Evolutionary conservation across 2,797 vertebrate genomes (phyloP).

Genomic region (Gorsachius magnificus): DNA sequence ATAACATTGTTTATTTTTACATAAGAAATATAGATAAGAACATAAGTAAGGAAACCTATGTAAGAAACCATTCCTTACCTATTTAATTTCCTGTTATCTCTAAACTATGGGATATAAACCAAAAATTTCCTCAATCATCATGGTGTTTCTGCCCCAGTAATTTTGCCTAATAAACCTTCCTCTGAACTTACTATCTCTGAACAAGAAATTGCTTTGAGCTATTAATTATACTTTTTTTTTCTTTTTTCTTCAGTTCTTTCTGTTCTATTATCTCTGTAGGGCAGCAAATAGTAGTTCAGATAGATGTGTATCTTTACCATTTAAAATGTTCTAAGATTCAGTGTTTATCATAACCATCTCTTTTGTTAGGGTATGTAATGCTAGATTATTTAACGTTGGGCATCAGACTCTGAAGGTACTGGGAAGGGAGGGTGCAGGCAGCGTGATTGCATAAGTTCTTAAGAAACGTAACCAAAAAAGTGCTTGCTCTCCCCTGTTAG

Average conservation of each 20-base stretch:
- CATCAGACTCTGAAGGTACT: background rate
- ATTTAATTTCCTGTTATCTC: background rate
- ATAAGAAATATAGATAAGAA: background rate
- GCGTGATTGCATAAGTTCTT: background rate
- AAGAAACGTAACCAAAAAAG: too few species aligned
- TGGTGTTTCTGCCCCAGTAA: constrained; percentile 38
- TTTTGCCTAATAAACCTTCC: constrained; percentile 20
- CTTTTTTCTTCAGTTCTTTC: background rate
- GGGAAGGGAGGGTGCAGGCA: background rate
- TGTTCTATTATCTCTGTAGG: background rate
- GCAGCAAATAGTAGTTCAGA: background rate
- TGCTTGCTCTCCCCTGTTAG: background rate
- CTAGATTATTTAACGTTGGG: background rate
- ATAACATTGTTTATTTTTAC: background rate
- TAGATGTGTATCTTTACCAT: background rate
- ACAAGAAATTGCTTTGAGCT: constrained; percentile 22
- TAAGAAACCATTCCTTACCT: background rate
- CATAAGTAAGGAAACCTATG: background rate
- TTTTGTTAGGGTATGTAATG: background rate
- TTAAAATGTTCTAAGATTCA: background rate
- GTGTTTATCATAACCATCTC: background rate
- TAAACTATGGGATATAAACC: background rate
- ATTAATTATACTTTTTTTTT: background rate
- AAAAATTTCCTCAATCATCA: background rate
- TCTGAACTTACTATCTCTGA: background rate